Conservation (phyloP, 1,140 invertebrate species). For the Achatina immaculata region DNA sequence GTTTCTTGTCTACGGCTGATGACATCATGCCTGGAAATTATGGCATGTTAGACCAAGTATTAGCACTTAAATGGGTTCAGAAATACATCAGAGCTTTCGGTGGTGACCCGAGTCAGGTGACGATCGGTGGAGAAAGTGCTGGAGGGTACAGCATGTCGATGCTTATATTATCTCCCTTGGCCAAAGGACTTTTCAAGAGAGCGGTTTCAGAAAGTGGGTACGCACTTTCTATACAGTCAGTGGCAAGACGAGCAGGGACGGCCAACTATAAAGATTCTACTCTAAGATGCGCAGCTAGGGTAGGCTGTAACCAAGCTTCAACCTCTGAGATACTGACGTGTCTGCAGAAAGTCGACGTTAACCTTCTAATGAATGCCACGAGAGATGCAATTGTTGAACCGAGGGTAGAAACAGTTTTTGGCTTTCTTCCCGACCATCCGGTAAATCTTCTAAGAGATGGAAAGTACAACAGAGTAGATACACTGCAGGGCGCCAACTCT, state of each 20-base stretch:
- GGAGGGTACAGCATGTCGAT: constrained; percentile 15
- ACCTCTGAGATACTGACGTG: not conserved
- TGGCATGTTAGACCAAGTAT: constrained; percentile 31
- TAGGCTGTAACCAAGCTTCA: not conserved
- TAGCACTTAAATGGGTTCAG: constrained; percentile 40
- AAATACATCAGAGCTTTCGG: constrained; percentile 35
- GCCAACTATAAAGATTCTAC: not conserved
- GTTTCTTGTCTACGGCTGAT: constrained; percentile 34
- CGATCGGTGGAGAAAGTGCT: constrained; percentile 28
- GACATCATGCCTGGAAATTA: constrained; percentile 38
- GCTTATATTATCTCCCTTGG: not conserved
- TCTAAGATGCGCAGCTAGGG: not conserved
- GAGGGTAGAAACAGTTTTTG: constrained; percentile 11
- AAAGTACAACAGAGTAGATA: constrained; percentile 15
- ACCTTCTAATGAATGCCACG: not conserved
- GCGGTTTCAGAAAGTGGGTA: constrained; percentile 21
- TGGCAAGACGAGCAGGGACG: too few relatives aligned
- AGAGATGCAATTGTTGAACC: not conserved
- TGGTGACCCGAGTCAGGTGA: constrained; percentile 22
- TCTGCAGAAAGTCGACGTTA: not conserved
- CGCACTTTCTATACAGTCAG: not conserved
- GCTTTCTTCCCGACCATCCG: constrained; percentile 20
- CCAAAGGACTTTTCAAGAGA: constrained; percentile 11
- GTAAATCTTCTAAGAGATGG: not conserved
- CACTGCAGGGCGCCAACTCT: constrained; percentile 1